phyloP scores from a whole-genome alignment of 2,888 invertebrate genomes.

The Hermaeophaga mercurialis region DNA sequence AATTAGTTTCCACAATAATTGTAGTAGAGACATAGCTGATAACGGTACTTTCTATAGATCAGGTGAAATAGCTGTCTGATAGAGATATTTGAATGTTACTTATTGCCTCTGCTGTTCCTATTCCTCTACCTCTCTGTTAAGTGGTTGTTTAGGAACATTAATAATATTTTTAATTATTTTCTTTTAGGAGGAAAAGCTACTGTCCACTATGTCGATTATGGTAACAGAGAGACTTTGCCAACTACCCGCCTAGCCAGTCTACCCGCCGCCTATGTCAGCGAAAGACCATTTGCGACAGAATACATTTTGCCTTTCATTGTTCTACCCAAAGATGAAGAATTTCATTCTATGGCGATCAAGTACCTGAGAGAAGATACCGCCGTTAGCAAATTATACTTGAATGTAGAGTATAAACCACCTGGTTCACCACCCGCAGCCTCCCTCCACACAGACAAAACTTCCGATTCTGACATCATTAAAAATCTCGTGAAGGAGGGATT shows the following conservation, averaged over 20 bases:
- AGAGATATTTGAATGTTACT: neutral
- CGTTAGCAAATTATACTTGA: conserved; percentile 79
- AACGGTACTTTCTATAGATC: too few species aligned
- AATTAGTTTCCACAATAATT: too few species aligned
- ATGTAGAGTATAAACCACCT: conserved; percentile 75
- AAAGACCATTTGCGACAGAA: conserved; percentile 85
- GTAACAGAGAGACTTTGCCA: conserved; percentile 69
- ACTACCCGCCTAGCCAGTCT: conserved; percentile 77
- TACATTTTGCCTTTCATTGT: conserved; percentile 83
- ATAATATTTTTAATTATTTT: neutral
- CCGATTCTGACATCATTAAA: conserved; percentile 74
- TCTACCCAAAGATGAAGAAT: conserved; percentile 88
- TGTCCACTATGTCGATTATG: conserved; percentile 94
- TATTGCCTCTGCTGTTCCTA: too few species aligned
- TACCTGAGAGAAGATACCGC: conserved; percentile 61
- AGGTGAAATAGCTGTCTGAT: too few species aligned
- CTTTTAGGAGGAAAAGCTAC: conserved; percentile 72
- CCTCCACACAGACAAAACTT: conserved; percentile 58
- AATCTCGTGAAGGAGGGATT: conserved; percentile 85
- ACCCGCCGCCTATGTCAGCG: conserved; percentile 75
- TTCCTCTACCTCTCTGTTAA: too few species aligned
- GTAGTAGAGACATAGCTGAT: too few species aligned
- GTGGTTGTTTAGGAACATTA: too few species aligned
- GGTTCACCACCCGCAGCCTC: conserved; percentile 64
- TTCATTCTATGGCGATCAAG: conserved; percentile 69